A percentile compares a stretch with the other conserved stretches of the same genome.
phyloP scores from a whole-genome alignment of 2,888 invertebrate species.

The Eristalinus aeneus region DNA sequence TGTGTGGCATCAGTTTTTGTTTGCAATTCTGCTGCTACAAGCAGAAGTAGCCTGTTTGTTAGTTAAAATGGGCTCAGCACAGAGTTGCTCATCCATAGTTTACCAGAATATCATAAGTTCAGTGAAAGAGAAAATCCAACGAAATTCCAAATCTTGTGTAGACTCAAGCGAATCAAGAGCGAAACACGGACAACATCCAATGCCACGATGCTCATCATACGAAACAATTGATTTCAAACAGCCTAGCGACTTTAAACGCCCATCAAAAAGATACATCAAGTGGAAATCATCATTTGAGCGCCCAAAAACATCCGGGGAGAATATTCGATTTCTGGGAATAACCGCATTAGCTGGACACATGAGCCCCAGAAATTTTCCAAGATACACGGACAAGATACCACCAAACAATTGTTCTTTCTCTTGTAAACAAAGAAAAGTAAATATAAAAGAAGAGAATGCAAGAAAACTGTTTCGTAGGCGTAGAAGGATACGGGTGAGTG shows the following conservation, averaged over 20 bases:
- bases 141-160: neutral
- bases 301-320: conserved; percentile 20
- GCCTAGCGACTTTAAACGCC: neutral
- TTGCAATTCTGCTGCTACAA: neutral
- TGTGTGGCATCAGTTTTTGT: conserved; percentile 4
- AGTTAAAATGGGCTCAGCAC: conserved; percentile 37
- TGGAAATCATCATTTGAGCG: conserved; percentile 47
- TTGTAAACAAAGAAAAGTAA: too few relatives aligned
- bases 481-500: neutral
- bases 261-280: conserved; percentile 20
- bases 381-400: conserved; percentile 25
- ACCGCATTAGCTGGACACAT: conserved; percentile 52
- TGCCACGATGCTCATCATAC: conserved; percentile 46
- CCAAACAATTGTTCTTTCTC: neutral
- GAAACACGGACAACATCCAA: neutral
- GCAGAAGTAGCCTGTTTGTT: neutral
- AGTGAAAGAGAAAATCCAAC: neutral
- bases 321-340: conserved; percentile 30
- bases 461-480: too few relatives aligned
- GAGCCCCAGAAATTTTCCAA: conserved; percentile 19
- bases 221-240: neutral
- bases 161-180: neutral
- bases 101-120: neutral
- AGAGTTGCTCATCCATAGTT: neutral
- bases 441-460: neutral